Percentiles rank a stretch among this genome's conserved stretches.
phyloP scores from a whole-genome alignment of 2,888 invertebrate genomes.

The Isoperla grammatica region DNA sequence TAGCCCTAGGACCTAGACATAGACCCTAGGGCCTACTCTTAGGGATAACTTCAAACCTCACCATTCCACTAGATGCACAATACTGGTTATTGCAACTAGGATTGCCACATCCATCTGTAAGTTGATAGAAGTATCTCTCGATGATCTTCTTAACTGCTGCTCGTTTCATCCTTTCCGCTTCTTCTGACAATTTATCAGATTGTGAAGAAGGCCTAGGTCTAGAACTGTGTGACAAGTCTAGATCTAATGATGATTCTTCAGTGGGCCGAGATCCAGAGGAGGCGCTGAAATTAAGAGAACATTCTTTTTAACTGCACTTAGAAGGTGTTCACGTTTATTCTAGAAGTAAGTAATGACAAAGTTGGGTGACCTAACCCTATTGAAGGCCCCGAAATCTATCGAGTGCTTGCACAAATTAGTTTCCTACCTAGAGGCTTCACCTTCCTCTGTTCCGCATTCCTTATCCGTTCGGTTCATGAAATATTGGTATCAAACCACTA shows the following conservation, averaged over 20 bases:
- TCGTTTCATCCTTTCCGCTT: slow-evolving; percentile 45
- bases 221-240: neutral
- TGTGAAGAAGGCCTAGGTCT: slow-evolving; percentile 23
- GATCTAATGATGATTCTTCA: slow-evolving; percentile 11
- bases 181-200: slow-evolving; percentile 21
- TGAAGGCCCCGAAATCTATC: neutral
- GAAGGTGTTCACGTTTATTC: too few relatives aligned
- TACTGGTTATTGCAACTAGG: slow-evolving; percentile 76
- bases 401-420: neutral
- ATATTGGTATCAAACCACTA: slow-evolving; percentile 24
- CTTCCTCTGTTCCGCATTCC: slow-evolving; percentile 31
- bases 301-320: too few relatives aligned
- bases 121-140: slow-evolving; percentile 87
- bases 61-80: slow-evolving; percentile 87
- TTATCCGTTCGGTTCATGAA: slow-evolving; percentile 33
- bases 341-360: too few relatives aligned
- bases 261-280: slow-evolving; percentile 24
- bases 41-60: slow-evolving; percentile 41
- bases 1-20: neutral
- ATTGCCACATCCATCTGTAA: slow-evolving; percentile 89
- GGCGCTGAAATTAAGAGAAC: slow-evolving; percentile 11
- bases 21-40: neutral
- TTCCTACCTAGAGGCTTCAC: slow-evolving; percentile 33
- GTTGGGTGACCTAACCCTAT: neutral
- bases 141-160: slow-evolving; percentile 74